Conservation (phyloP, 2,797 vertebrate species). For the Lycodopsis pacificus region DNA sequence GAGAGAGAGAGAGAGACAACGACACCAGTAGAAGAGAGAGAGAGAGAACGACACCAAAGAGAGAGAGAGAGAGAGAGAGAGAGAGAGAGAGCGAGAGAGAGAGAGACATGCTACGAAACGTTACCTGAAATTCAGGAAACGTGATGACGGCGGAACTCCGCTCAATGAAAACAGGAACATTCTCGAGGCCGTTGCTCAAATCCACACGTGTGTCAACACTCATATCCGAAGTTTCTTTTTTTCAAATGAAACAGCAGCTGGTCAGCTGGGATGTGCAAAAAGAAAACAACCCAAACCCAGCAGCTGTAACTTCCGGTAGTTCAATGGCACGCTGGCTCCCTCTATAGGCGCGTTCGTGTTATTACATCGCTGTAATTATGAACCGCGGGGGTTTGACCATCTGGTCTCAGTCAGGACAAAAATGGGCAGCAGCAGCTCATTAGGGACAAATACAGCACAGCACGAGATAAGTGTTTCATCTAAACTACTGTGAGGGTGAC, state of each 20-base stretch:
- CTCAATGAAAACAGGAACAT: conserved; percentile 72
- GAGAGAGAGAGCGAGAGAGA: too few relatives aligned
- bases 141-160: neutral
- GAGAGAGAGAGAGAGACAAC: too few relatives aligned
- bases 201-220: conserved; percentile 42
- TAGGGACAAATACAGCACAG: neutral
- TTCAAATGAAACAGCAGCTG: neutral
- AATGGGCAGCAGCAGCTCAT: conserved; percentile 5
- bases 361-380: conserved; percentile 6
- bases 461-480: neutral
- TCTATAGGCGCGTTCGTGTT: fast-evolving
- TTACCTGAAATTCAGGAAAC: conserved; percentile 80
- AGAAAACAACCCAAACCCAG: neutral
- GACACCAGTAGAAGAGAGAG: too few relatives aligned
- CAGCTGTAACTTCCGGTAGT: conserved; percentile 43
- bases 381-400: neutral
- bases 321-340: neutral
- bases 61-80: too few relatives aligned
- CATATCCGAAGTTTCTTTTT: conserved; percentile 1
- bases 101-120: too few relatives aligned
- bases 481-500: neutral
- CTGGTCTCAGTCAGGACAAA: neutral
- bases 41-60: too few relatives aligned
- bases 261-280: conserved; percentile 7
- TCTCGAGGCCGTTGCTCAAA: conserved; percentile 75